phyloP scores from a whole-genome alignment of 2,797 vertebrate genomes.

The Orientallactaga sibirica region DNA sequence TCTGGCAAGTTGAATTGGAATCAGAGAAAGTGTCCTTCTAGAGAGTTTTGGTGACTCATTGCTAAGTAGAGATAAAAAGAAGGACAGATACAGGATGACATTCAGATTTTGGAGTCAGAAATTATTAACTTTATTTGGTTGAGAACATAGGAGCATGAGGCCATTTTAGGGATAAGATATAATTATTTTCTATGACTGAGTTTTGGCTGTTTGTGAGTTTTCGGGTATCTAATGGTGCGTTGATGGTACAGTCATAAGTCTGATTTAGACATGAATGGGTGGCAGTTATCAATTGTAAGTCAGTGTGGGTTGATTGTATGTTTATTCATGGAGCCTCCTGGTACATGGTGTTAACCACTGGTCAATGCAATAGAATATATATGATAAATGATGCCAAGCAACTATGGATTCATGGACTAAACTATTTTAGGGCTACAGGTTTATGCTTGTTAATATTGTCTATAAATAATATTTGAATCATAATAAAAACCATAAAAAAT shows the following conservation, averaged over 20 bases:
- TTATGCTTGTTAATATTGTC: neutral
- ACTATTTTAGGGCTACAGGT: neutral
- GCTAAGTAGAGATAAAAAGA: neutral
- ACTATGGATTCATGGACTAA: neutral
- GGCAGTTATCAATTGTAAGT: neutral
- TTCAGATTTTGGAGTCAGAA: neutral
- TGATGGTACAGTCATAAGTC: neutral
- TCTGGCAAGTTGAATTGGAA: neutral
- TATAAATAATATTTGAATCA: neutral
- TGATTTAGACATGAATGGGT: neutral
- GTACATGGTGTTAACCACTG: neutral
- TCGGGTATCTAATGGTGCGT: neutral
- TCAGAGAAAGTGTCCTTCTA: neutral
- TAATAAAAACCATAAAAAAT: neutral
- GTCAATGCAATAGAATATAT: neutral
- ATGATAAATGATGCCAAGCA: neutral
- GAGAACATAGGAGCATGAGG: neutral
- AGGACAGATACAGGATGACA: neutral
- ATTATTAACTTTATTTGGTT: neutral
- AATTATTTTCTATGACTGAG: neutral
- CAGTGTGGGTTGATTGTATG: neutral
- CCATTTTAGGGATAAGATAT: neutral
- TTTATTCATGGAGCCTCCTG: constrained; percentile 23
- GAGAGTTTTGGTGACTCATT: neutral
- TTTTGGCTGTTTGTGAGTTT: neutral